These are phyloP conservation scores for Cygnus olor DNA, from an alignment of 2,797 vertebrate species.

Conservation along the genomic window DNA sequence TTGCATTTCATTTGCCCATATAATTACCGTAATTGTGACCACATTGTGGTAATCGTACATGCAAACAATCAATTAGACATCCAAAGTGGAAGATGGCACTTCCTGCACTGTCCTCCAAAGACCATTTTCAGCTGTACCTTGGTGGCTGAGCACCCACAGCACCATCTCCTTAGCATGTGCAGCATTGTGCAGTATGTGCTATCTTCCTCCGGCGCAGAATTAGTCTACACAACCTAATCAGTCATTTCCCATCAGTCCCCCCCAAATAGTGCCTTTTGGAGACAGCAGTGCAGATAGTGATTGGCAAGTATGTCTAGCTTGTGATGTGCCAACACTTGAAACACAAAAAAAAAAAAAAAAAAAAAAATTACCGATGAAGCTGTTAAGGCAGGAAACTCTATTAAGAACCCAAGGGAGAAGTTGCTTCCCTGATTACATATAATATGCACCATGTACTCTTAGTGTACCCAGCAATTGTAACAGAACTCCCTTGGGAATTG, in stretches of 20 bases:
- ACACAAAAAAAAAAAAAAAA: constrained; percentile 22
- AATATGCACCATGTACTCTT: background rate
- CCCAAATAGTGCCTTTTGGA: background rate
- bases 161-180: background rate
- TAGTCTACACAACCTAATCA: background rate
- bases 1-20: background rate
- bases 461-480: background rate
- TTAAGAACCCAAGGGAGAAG: constrained; percentile 33
- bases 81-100: background rate
- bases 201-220: background rate
- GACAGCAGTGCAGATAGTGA: accelerated
- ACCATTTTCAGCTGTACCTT: background rate
- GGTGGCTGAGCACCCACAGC: background rate
- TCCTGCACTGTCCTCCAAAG: background rate
- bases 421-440: constrained; percentile 17
- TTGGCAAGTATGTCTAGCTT: background rate
- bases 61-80: background rate
- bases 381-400: constrained; percentile 20
- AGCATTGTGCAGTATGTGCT: background rate
- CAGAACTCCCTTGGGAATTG: background rate
- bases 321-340: background rate
- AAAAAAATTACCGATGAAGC: constrained; percentile 28
- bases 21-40: constrained; percentile 26
- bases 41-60: background rate
- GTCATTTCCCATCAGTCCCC: background rate